Base-by-base conservation (phyloP, 2,797 vertebrate genomes). In the Odontamblyopus lacepedii region DNA sequence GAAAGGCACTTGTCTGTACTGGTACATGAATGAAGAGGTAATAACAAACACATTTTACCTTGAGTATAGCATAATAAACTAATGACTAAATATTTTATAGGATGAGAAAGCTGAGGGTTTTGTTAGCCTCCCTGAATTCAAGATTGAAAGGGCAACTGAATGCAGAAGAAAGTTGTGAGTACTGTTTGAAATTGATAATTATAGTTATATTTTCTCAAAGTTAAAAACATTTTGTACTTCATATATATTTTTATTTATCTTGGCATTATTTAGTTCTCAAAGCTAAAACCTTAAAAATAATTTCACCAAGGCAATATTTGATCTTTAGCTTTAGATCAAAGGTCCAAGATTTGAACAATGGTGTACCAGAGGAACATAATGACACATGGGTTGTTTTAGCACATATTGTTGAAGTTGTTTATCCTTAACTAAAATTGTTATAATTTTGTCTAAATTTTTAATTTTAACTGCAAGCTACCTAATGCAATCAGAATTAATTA, bases 21-120 rank as follows among this genome's bases (percentile, higher is more conserved):
- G 98, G 98, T 99, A 99, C 92, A 97, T 96, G 87, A 98, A 99
- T 69, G 97, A 98, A 87, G 96, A 99, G 95, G 98, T 99, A 92
- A 32, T 13, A n/a, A 15, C 3, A 59, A 30, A 62, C 29, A 35
- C 30, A 5, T 32, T 19, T 32, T 13, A 15, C 6, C 2, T 59
- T 18, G 5, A 48, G 18, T 50, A 56, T 71, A n/a, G 12, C 5
- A 29, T 13, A 55, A 15, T 66, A 1, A 29, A 32, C 13, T 11
- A 41, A 63, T 27, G 8, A 9, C 60, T 63, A 41, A 48, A 23
- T 73, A 7, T 73, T 13, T 57, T 73, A 57, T 75, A 99, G 98
- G 97, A 99, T 90, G 97, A 97, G 90, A 99, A 99, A 89, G 98
- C 98, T 0, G 98, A 99, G 89, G 98, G 98, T 80, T 99, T 99